Base-by-base conservation (phyloP, 2,113 vertebrate species). In the Campylorhamphus procurvoides region DNA sequence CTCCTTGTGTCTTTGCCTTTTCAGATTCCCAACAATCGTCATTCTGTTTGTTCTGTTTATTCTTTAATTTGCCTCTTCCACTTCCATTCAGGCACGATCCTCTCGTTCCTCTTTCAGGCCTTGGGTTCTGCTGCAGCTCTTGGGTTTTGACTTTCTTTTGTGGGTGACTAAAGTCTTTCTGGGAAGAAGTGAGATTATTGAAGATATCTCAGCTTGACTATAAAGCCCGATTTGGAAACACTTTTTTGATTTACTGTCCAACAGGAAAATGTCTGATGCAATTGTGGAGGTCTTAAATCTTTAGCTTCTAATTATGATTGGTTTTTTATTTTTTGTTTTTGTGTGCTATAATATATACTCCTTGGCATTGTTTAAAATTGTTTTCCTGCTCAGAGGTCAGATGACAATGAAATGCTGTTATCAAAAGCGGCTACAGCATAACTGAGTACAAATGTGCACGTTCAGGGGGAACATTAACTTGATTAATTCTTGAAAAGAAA, bases 261-360 rank as follows among this genome's bases (percentile, higher is more conserved):
- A 91, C 9, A 19, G 83, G 93, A 89, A 94, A 96, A 91, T 72
- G 88, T 95, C 92, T 91, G 95, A 53, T 88, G 68, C 84, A 94
- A 94, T 94, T 96, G 93, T 92, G 84, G 71, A 92, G 91, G 71
- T 94, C 94, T 89, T 97, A 96, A 96, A 96, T 96, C 94, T 95
- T 68, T 17, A 37, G 64, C 44, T 96, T 94, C 46, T 97, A 97
- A 98, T 97, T 96, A 96, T 56, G 56, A 80, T 86, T 69, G 52
- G 25, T 46, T 1, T 7, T 29, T 23, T 31, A 25, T 44, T 68
- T 42, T 52, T 68, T 7, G 12, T 37, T 63, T 55, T 62, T 66
- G 47, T 24, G 46, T n/a, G 40, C 60, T 78, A 10, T 55, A 67
- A 50, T 84, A 59, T 63, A 27, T 89, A 71, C 81, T 77, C 39